phyloP scores from a whole-genome alignment of 2,888 invertebrate species.

The Leptinotarsa haldemani region DNA sequence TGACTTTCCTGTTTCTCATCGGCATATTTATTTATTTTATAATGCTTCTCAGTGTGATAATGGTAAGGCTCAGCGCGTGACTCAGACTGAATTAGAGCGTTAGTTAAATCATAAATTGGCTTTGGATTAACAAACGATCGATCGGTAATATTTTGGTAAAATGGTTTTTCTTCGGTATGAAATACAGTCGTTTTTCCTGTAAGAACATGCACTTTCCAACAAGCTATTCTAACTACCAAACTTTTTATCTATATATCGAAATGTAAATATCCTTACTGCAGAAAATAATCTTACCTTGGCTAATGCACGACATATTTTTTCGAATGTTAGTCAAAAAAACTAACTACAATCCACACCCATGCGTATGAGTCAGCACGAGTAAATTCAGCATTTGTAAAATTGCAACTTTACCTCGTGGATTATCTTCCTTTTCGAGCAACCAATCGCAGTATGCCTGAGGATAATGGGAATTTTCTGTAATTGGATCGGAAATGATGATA shows the following conservation, averaged over 20 bases:
- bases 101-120: conserved; percentile 57
- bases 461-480: conserved; percentile 49
- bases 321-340: conserved; percentile 54
- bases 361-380: conserved; percentile 58
- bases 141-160: conserved; percentile 47
- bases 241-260: conserved; percentile 49
- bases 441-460: conserved; percentile 66
- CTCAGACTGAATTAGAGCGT: conserved; percentile 63
- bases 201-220: conserved; percentile 66
- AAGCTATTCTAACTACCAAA: conserved; percentile 64
- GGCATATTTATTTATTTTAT: conserved; percentile 41
- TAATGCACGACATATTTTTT: conserved; percentile 49
- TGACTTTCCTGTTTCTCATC: conserved; percentile 51
- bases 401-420: conserved; percentile 60
- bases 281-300: conserved; percentile 47
- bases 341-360: conserved; percentile 61
- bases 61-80: conserved; percentile 61
- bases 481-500: conserved; percentile 48
- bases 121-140: conserved; percentile 48
- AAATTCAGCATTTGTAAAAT: conserved; percentile 31
- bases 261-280: conserved; percentile 64
- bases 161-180: conserved; percentile 57
- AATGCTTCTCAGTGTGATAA: conserved; percentile 50
- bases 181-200: conserved; percentile 64
- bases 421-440: conserved; percentile 59